Base-by-base conservation (phyloP, 1,140 invertebrate genomes). In the Contarinia nasturtii region DNA sequence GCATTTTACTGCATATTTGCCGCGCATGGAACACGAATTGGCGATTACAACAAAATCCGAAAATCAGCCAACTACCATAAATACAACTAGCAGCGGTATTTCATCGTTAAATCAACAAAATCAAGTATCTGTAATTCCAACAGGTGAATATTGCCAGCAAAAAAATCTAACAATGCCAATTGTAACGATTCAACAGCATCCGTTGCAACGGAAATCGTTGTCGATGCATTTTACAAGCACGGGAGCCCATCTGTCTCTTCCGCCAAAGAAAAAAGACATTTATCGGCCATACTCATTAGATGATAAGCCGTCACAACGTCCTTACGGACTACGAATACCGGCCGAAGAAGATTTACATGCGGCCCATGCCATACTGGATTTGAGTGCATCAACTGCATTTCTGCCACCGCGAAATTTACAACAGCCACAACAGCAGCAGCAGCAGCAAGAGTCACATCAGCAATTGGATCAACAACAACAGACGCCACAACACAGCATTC, bases 191-290 rank as follows among this genome's bases (percentile, higher is more conserved):
- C 63, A 64, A 53, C 63, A 66, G 54, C 67, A 67, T 53, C 64
- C 63, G 52, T 68, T 72, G 46, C 70, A 71, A 49, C 69, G 72
- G 51, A 81, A 82, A 59, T 80, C 79, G 27, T 65, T 79, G 21
- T 71, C 80, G 5, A 80, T 84, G 77, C 86, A 80, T 57, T 86
- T 82, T 60, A 86, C 82, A 18, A 85, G 81, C 60, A 85, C 81
- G 2, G 83, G 82, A 4, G 77, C 82, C 4, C 76, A 82, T 12
- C 63, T 87, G 1, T 85, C 82, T 44, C 60, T 87, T 50, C 83
- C 84, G 33, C 84, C 84, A 0, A 87, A 87, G 59, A 86, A 87
- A 63, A 87, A 87, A 63, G 84, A 87, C 60, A 87, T 87, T 50
- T 87, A 86, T 61, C 69, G 84, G 44, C 84, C 84, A 0, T 87